Evolutionary conservation across 2,797 vertebrate genomes (phyloP), one percentile per base, ranked within the genome.

Genomic region (Serranus cabrilla): DNA sequence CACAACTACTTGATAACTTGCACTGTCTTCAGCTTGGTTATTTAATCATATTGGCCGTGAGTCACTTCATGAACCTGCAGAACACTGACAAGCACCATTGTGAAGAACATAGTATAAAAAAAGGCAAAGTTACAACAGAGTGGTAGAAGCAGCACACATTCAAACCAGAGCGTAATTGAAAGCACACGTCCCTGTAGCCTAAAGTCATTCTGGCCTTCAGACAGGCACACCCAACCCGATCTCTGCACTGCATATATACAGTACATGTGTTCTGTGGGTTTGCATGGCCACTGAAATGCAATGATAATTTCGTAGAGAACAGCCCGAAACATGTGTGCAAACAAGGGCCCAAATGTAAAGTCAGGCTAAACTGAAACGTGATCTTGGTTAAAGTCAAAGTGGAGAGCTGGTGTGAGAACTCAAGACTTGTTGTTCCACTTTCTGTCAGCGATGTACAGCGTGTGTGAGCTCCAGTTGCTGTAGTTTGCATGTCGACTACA

Each of bases 111-210:
- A 34, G 31, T 7, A 25, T 1, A 43, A 54, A 4, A 75, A 55
- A 70, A 47, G 52, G 14, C 20, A 34, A 10, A 34, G 17, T 17
- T 62, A 16, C 7, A 40, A 23, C 4, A 40, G 11, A 37, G 54
- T 20, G 43, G n/a, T 14, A 40, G 37, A 71, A 47, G 59, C 67
- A 63, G 58, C 64, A 31, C 45, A 63, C 11, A 40, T 27, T 50
- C 55, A 58, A 71, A 78, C 60, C 56, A 31, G 27, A 55, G 27
- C 16, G 6, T 84, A 81, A 81, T 61, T 84, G 64, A 83, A 84
- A 87, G 70, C 80, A 87, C 78, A 86, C 77, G 23, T 77, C 23
- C 9, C 21, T n/a, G 11, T 66, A 63, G 75, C 76, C 73, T 70
- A 10, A 43, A 84, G 71, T 76, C 52, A 57, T 73, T 72, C 65